Conservation (phyloP, 2,797 vertebrate genomes). For the Carapus acus region DNA sequence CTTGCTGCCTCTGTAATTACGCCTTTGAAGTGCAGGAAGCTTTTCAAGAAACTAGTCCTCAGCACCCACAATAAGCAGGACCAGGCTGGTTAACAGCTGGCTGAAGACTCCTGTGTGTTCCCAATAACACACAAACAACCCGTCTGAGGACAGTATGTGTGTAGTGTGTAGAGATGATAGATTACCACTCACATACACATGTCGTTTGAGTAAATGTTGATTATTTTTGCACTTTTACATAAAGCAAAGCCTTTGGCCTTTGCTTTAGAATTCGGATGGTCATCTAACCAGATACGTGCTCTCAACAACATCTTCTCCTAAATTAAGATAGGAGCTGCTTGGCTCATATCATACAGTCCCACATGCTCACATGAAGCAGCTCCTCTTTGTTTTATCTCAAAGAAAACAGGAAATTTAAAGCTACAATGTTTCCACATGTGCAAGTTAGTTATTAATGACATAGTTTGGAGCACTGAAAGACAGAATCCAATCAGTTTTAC, state of each 20-base stretch:
- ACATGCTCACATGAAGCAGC: too few relatives aligned
- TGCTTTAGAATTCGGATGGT: too few relatives aligned
- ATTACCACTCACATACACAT: too few relatives aligned
- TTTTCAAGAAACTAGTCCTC: constrained; percentile 44
- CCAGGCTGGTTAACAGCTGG: constrained; percentile 48
- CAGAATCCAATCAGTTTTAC: constrained; percentile 10
- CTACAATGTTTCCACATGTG: background rate
- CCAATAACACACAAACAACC: background rate
- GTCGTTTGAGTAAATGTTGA: too few relatives aligned
- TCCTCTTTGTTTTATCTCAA: background rate
- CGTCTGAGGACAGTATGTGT: too few relatives aligned
- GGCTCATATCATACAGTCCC: too few relatives aligned
- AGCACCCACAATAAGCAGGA: constrained; percentile 47
- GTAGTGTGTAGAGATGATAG: too few relatives aligned
- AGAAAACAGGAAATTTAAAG: constrained; percentile 14
- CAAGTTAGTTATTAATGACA: background rate
- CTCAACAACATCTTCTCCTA: too few relatives aligned
- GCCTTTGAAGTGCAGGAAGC: constrained; percentile 67
- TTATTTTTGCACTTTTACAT: too few relatives aligned
- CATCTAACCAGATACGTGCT: too few relatives aligned
- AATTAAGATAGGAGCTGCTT: too few relatives aligned
- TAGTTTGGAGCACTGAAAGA: background rate
- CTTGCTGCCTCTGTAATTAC: constrained; percentile 66
- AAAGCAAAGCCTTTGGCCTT: too few relatives aligned
- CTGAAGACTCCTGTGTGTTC: constrained; percentile 28